Conservation (phyloP, 2,888 invertebrate genomes). For the Trisateles emortualis region DNA sequence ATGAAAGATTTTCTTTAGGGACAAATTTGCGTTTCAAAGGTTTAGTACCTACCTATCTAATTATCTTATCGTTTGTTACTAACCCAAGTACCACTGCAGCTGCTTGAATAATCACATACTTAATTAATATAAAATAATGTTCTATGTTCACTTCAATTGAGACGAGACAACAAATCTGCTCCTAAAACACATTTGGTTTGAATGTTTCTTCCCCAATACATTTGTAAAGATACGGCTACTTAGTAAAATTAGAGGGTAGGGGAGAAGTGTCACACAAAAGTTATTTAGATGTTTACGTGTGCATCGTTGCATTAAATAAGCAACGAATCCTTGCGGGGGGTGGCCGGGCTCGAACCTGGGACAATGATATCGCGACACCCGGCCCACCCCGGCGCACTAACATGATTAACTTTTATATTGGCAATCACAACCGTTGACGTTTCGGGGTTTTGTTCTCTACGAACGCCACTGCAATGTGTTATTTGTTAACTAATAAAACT, state of each 20-base stretch:
- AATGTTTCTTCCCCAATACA: slow-evolving; percentile 76
- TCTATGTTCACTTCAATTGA: slow-evolving; percentile 40
- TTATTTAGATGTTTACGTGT: slow-evolving; percentile 87
- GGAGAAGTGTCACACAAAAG: slow-evolving; percentile 85
- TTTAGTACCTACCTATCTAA: not conserved
- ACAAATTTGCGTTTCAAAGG: not conserved
- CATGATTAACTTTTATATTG: slow-evolving; percentile 81
- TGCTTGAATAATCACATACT: slow-evolving; percentile 20
- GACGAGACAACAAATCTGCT: slow-evolving; percentile 63
- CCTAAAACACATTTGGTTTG: slow-evolving; percentile 71
- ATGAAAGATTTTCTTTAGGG: no score
- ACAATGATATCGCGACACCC: slow-evolving; percentile 78
- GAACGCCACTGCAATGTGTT: slow-evolving; percentile 36
- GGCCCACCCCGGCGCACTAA: slow-evolving; percentile 74
- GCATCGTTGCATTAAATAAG: slow-evolving; percentile 87
- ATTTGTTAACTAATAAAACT: slow-evolving; percentile 26
- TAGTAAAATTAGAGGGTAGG: slow-evolving; percentile 85
- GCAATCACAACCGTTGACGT: slow-evolving; percentile 65
- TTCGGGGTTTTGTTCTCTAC: slow-evolving; percentile 55
- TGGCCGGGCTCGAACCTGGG: slow-evolving; percentile 68
- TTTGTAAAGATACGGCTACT: slow-evolving; percentile 85
- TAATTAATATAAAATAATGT: slow-evolving; percentile 22
- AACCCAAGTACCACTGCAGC: not conserved
- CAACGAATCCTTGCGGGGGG: slow-evolving; percentile 82
- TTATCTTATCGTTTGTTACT: not conserved